Evolutionary conservation across 2,797 vertebrate genomes (phyloP), one percentile per base, ranked within the genome.

Genomic region (Girardinus metallicus): DNA sequence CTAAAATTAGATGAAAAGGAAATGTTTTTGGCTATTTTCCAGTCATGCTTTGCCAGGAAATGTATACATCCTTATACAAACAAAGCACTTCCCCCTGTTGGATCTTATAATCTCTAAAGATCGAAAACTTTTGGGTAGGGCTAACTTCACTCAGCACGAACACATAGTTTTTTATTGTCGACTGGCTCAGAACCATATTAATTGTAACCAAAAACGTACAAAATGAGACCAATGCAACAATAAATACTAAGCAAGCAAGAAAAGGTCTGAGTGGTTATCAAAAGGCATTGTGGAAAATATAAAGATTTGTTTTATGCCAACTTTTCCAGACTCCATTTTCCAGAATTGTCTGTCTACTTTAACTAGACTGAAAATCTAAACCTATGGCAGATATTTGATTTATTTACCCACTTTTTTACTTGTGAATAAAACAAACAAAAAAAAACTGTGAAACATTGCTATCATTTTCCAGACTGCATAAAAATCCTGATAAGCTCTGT

Each of bases 201-300:
- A 89, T 62, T 16, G 64, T 83, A 81, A 91, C 83, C 84, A 76
- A 86, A 82, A 77, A 73, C 82, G 41, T 86, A 86, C 74, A 43
- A 53, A 86, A 90, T 90, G 78, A 87, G 85, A 85, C 88, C 86
- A 92, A 92, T 90, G 80, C 85, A 89, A 89, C 88, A 88, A 91
- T 92, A 92, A 93, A 93, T 91, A 89, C 82, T 90, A 75, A 39
- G 80, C 85, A 90, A 89, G 91, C 26, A 81, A 90, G 85, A 46
- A 72, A 87, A 82, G 91, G 88, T 83, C 81, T 75, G 80, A 90
- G 80, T 74, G 82, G 82, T 75, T 71, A 53, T 18, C 44, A 46
- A 83, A 88, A 88, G 85, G 84, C 82, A 88, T 16, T n/a, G 73
- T 41, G 85, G 47, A 80, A 90, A 80, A 85, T 62, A 16, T 62